Evolutionary conservation across 2,888 invertebrate genomes (phyloP).

Genomic region (Euplexia lucipara): DNA sequence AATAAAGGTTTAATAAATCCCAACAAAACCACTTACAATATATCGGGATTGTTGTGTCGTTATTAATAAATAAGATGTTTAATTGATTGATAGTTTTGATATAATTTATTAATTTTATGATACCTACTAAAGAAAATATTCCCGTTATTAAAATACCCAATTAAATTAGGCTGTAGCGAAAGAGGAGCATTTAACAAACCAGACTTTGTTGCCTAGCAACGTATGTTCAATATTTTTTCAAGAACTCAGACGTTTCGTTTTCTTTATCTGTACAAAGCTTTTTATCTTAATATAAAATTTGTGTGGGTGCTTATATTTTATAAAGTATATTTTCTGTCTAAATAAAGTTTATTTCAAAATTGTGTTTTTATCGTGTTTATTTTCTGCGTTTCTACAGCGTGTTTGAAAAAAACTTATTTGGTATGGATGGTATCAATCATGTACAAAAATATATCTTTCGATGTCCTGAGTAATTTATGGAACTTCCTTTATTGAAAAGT

Average conservation of each 20-base stretch:
- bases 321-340: too few species aligned
- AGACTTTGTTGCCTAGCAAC: not conserved
- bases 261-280: not conserved
- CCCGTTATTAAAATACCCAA: too few species aligned
- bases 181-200: not conserved
- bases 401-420: too few species aligned
- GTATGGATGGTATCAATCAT: too few species aligned
- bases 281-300: not conserved
- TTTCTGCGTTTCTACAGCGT: too few species aligned
- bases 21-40: slow-evolving; percentile 19
- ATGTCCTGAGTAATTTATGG: too few species aligned
- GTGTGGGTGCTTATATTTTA: too few species aligned
- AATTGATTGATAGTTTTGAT: not conserved
- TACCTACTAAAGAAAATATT: not conserved
- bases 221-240: not conserved
- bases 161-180: not conserved
- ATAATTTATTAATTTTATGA: too few species aligned
- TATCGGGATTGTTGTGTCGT: slow-evolving; percentile 22
- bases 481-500: too few species aligned
- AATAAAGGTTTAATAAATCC: slow-evolving; percentile 55
- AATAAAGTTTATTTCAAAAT: too few species aligned
- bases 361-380: too few species aligned
- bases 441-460: too few species aligned
- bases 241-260: not conserved
- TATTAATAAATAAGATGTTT: slow-evolving; percentile 2